Evolutionary conservation across 2,888 invertebrate species (phyloP), one percentile per base, ranked within the genome.

Genomic region (Panorpa germanica): DNA sequence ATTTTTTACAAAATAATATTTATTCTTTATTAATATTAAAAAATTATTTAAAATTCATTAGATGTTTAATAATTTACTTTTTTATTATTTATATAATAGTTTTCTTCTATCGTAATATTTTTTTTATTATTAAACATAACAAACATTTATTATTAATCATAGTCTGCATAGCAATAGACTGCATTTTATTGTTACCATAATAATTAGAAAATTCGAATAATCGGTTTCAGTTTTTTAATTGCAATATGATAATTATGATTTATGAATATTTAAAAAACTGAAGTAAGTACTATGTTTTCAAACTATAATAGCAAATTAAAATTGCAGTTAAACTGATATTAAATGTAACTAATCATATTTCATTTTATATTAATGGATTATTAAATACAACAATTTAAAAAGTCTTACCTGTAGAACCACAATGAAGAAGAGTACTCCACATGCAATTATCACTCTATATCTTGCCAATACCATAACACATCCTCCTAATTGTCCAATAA

Each of bases 401-500:
- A 17, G 24, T 37, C 47, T 53, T 50, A 86, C 90, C 71, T 98
- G 98, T 44, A 99, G 60, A 28, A 88, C 74, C 28, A 98, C 96
- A 44, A 96, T 95, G 59, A 81, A 86, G 60, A 93, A 93, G 5
- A 98, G 65, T 8, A 90, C 55, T 22, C 85, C 88, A 47, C 90
- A 91, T 9, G 90, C 90, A 45, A 82, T 76, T 45, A 81, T 71
- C 26, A 98, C 96, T 56, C 78, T 78, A 50, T 78, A 77, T 52
- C 96, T 69, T 37, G 78, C 70, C 43, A 99, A 70, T 35, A 99
- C 91, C 88, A 98, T 90, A 29, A 80, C 70, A 54, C 96, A 95
- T 33, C 95, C 95, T 21, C 90, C 86, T 25, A 99, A 59, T 58
- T 99, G 98, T 7, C 95, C 95, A 34, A 96, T 43, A 49, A 99